These are phyloP conservation scores for Anhinga rufa DNA, from an alignment of 2,113 vertebrate genomes.

Conservation along the genomic window DNA sequence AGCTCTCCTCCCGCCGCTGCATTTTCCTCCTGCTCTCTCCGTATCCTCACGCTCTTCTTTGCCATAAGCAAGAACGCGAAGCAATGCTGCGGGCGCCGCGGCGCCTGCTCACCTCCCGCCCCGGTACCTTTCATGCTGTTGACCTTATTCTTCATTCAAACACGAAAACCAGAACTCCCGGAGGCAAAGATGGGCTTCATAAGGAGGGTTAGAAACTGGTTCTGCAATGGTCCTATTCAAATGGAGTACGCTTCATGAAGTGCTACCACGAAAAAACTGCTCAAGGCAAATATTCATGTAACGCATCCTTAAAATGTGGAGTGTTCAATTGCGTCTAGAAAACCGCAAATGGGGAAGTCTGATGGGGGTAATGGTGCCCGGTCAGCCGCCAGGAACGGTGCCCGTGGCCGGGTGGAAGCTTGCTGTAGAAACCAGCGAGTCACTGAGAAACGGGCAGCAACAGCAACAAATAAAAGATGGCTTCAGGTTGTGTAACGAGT, in stretches of 20 bases:
- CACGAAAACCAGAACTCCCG: not conserved
- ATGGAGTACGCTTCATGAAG: not conserved
- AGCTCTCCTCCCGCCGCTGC: not conserved
- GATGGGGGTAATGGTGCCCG: not conserved
- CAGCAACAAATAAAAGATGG: not conserved
- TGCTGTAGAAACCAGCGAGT: not conserved
- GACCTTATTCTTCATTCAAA: not conserved
- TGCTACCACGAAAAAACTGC: not conserved
- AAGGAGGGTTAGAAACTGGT: not conserved
- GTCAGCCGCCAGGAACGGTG: not conserved
- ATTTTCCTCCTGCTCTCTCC: not conserved
- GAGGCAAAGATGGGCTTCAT: not conserved
- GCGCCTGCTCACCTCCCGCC: not conserved
- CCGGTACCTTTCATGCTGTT: not conserved
- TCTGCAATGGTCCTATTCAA: not conserved
- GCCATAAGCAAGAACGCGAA: not conserved
- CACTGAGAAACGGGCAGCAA: not conserved
- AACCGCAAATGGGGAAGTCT: not conserved
- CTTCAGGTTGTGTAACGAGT: not conserved
- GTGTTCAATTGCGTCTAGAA: not conserved
- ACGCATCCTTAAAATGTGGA: not conserved
- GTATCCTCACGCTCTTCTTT: not conserved
- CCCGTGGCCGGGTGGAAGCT: not conserved
- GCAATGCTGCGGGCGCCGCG: not conserved
- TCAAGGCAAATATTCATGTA: not conserved